Base-by-base conservation (phyloP, 2,113 vertebrate species). In the Prietella phreatophila region DNA sequence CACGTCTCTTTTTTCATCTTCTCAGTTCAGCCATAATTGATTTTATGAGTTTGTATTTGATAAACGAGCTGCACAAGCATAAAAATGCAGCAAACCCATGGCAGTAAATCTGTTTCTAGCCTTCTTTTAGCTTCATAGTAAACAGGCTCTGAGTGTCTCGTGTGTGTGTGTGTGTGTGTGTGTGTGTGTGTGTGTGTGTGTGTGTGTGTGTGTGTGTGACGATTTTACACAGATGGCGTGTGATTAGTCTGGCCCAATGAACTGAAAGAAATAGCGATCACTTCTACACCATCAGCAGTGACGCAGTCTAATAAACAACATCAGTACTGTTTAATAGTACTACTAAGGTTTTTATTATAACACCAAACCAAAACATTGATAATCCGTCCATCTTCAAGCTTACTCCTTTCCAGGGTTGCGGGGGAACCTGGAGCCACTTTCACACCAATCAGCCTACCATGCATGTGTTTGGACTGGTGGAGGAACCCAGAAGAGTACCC, bases 151-250 rank as follows among this genome's bases (percentile, higher is more conserved):
- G 22, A 50, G 27, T 30, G 76, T 79, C 6, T 79, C 11, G 53
- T 25, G 47, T 55, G 20, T 47, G 36, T 27, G 42, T 73, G 4
- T 15, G 20, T 27, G 27, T 30, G 76, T 79, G 53, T 25, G 47
- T 55, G 20, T 47, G 36, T 27, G 42, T 73, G 69, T 39, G 67
- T 36, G 69, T 20, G 19, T 73, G 71, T 11, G 71, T 42, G 42
- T 27, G 78, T 56, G 78, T 81, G 78, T 56, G 17, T 56, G 78
- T 81, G 78, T 56, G 17, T 60, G 50, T 88, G 88, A 89, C 81
- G n/a, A 78, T 85, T 88, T 42, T 65, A 82, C 84, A 39, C 89
- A 92, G 86, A 91, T 91, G 88, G 82, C 47, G 89, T 85, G 82
- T 61, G 83, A 86, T 83, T 55, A 47, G 88, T 91, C 76, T 75